Percentiles rank a stretch among this genome's conserved stretches.
Evolutionary conservation across 2,888 invertebrate species (phyloP).

Genomic region (Trachelus troglodyta): DNA sequence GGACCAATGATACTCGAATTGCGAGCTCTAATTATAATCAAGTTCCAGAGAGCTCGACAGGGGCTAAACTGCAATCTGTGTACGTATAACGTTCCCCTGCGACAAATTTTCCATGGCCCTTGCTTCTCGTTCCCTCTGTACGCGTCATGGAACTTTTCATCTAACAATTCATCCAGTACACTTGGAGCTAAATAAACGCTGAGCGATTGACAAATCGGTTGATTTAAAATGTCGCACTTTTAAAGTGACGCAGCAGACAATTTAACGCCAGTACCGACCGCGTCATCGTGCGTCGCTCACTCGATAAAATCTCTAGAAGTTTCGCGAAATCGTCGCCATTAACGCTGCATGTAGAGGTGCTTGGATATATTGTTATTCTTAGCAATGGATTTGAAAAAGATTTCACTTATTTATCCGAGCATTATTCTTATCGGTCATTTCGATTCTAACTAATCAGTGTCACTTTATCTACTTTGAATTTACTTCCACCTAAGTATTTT

Average conservation of each 20-base stretch:
- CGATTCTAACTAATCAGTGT: not conserved
- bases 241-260: not conserved
- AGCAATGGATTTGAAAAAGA: not conserved
- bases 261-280: not conserved
- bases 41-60: not conserved
- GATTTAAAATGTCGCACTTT: not conserved
- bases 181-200: not conserved
- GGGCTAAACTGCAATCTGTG: not conserved
- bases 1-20: not conserved
- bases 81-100: not conserved
- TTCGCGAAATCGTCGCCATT: not conserved
- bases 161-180: not conserved
- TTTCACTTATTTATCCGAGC: not conserved
- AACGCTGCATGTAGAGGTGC: not conserved
- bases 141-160: not conserved
- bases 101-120: not conserved
- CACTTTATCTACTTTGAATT: not conserved
- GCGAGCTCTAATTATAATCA: not conserved
- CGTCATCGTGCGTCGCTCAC: not conserved
- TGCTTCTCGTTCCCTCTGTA: not conserved
- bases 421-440: not conserved
- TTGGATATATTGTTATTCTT: not conserved
- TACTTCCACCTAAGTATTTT: no score
- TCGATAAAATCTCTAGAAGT: not conserved
- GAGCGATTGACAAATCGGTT: not conserved